Conservation (phyloP, 1,140 invertebrate genomes). For the Megalopta genalis region DNA sequence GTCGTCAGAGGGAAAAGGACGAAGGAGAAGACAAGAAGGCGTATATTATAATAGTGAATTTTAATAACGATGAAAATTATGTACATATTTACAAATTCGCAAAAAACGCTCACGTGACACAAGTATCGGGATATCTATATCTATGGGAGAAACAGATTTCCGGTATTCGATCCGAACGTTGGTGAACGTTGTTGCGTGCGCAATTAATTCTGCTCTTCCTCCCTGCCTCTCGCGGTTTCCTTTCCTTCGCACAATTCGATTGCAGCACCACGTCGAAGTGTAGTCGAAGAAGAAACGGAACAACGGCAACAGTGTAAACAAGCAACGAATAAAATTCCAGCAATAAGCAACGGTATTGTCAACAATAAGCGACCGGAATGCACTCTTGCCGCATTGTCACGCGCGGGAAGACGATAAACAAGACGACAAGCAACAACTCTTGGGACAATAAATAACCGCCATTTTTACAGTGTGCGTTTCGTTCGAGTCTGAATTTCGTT, state of each 20-base stretch:
- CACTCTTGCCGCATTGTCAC: constrained; percentile 15
- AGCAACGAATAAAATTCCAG: constrained; percentile 26
- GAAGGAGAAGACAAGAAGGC: background rate
- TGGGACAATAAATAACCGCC: too few species aligned
- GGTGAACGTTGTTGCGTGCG: background rate
- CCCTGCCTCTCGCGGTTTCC: background rate
- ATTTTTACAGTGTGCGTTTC: too few species aligned
- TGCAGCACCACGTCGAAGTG: background rate
- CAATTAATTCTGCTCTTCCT: background rate
- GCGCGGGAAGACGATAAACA: constrained; percentile 10
- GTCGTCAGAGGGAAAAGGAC: background rate
- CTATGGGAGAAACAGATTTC: constrained; percentile 39
- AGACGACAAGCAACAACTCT: background rate
- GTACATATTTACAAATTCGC: constrained; percentile 67
- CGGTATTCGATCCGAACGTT: constrained; percentile 13
- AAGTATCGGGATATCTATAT: constrained; percentile 47
- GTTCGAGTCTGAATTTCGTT: too few species aligned
- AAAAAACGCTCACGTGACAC: constrained; percentile 55
- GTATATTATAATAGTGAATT: constrained; percentile 65
- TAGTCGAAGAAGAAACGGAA: background rate
- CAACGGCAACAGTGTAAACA: background rate
- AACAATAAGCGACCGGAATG: constrained; percentile 16
- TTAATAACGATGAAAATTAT: constrained; percentile 72
- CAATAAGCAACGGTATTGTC: constrained; percentile 26
- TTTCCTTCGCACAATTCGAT: constrained; percentile 1